Percentiles rank a stretch among this genome's conserved stretches.
These are phyloP conservation scores for Thera obeliscata DNA, from an alignment of 2,888 invertebrate species.

Conservation along the genomic window DNA sequence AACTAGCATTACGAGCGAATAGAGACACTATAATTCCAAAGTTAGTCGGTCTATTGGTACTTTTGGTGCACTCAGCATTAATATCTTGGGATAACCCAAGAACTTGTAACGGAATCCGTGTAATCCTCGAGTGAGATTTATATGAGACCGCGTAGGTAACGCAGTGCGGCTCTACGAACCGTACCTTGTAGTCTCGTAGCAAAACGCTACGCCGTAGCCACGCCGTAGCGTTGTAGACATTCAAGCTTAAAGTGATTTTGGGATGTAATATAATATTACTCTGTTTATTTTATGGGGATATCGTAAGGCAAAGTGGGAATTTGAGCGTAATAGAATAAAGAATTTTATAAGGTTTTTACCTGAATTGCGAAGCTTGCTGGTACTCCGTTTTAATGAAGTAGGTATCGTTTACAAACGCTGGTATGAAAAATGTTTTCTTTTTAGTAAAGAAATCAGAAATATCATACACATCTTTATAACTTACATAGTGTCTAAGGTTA, in stretches of 20 bases:
- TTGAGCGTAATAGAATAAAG: constrained; percentile 41
- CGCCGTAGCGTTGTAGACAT: constrained; percentile 56
- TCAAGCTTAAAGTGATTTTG: constrained; percentile 58
- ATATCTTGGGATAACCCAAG: constrained; percentile 66
- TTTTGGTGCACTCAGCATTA: constrained; percentile 65
- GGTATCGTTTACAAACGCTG: constrained; percentile 9
- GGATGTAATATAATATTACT: constrained; percentile 52
- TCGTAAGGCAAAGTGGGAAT: constrained; percentile 42
- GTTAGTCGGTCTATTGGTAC: constrained; percentile 56
- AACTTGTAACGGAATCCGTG: constrained; percentile 70
- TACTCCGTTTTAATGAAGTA: constrained; percentile 33
- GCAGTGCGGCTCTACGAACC: constrained; percentile 65
- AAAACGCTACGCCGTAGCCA: constrained; percentile 49
- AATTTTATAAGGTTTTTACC: constrained; percentile 42
- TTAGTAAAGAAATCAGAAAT: too few species aligned
- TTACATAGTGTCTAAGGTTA: too few species aligned
- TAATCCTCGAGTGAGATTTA: constrained; percentile 74
- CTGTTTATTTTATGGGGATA: constrained; percentile 49
- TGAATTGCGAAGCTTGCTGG: constrained; percentile 35
- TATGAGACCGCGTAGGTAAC: constrained; percentile 69
- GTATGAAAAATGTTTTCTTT: neutral
- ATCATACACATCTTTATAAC: too few species aligned
- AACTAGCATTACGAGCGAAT: constrained; percentile 42
- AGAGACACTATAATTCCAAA: constrained; percentile 56
- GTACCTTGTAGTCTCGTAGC: constrained; percentile 49